A percentile compares a stretch with the other conserved stretches of the same genome.
Conservation (phyloP, 2,888 invertebrate species). For the Lasioglossum marginatum region DNA sequence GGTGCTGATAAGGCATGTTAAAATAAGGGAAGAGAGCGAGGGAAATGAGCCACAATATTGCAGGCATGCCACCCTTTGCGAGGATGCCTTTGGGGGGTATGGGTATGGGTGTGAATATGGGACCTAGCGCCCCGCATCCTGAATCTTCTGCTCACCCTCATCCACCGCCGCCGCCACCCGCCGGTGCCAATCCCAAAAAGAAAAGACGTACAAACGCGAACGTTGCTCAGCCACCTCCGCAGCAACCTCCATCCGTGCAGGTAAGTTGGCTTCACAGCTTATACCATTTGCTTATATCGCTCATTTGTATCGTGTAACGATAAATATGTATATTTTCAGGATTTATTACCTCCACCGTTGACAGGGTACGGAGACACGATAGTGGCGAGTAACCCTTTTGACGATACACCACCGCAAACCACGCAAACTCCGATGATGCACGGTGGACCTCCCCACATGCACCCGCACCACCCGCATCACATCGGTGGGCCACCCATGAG, state of each 20-base stretch:
- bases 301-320: neutral
- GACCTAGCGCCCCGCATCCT: slow-evolving; percentile 88
- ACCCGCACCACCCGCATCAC: slow-evolving; percentile 86
- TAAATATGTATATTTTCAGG: slow-evolving; percentile 84
- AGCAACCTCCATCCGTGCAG: slow-evolving; percentile 89
- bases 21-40: slow-evolving; percentile 81
- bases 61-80: slow-evolving; percentile 91
- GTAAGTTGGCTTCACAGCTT: slow-evolving; percentile 61
- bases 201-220: slow-evolving; percentile 92
- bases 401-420: slow-evolving; percentile 91
- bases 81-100: slow-evolving; percentile 90
- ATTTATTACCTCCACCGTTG: slow-evolving; percentile 93
- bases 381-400: slow-evolving; percentile 97
- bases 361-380: slow-evolving; percentile 97
- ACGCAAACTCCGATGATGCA: slow-evolving; percentile 86
- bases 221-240: slow-evolving; percentile 89
- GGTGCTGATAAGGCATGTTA: slow-evolving; percentile 81
- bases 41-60: slow-evolving; percentile 92
- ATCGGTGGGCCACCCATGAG: slow-evolving; percentile 89
- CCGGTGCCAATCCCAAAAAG: slow-evolving; percentile 94
- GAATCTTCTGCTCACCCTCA: slow-evolving; percentile 90
- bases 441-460: slow-evolving; percentile 85
- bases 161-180: slow-evolving; percentile 89
- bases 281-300: neutral
- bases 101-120: slow-evolving; percentile 85